Evolutionary conservation across 1,140 invertebrate genomes (phyloP).

Genomic region (Atta texana): DNA sequence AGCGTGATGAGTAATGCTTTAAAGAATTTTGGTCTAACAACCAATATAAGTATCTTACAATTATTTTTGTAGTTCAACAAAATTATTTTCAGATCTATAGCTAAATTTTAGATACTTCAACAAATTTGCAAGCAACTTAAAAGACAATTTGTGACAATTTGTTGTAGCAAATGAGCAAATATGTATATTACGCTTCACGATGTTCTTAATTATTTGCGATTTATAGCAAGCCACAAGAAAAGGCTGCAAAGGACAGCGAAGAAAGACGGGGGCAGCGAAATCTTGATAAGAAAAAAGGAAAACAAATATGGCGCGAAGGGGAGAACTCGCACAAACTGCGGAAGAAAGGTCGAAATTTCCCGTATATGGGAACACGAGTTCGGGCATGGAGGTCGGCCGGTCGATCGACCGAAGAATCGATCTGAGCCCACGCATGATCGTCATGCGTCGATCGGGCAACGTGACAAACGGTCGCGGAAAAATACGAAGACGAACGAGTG

Average conservation of each 20-base stretch:
- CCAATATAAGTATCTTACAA: too few species aligned
- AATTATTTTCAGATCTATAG: too few species aligned
- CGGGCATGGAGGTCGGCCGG: neutral
- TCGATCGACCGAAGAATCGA: neutral
- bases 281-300: slow-evolving; percentile 13
- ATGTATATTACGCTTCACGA: neutral
- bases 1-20: too few species aligned
- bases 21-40: too few species aligned
- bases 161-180: too few species aligned
- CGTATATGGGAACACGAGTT: slow-evolving; percentile 30
- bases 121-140: too few species aligned
- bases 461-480: slow-evolving; percentile 18
- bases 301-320: slow-evolving; percentile 58
- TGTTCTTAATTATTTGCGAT: neutral
- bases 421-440: slow-evolving; percentile 18
- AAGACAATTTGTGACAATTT: too few species aligned
- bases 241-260: neutral
- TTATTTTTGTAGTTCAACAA: too few species aligned
- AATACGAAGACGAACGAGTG: slow-evolving; percentile 17
- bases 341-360: slow-evolving; percentile 8
- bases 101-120: too few species aligned
- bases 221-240: neutral
- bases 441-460: neutral
- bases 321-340: neutral
- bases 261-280: neutral